Evolutionary conservation across 2,797 vertebrate species (phyloP).

Genomic region (Lacerta viridis): DNA sequence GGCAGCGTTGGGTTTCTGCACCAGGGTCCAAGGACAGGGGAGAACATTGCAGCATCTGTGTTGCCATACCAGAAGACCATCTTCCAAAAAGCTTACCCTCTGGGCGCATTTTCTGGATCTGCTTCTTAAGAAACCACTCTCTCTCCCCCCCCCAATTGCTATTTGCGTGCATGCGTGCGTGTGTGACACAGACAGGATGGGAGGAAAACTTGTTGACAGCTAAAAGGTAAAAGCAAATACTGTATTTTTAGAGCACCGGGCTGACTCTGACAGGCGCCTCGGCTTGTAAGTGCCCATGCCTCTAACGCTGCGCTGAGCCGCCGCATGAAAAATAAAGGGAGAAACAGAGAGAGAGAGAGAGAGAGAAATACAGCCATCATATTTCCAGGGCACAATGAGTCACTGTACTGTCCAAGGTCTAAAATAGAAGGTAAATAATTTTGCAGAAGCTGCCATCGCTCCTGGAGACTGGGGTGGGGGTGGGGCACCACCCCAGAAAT

Average conservation of each 20-base stretch:
- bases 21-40: not conserved
- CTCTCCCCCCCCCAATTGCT: constrained; percentile 43
- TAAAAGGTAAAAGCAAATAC: constrained; percentile 74
- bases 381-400: constrained; percentile 82
- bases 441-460: constrained; percentile 68
- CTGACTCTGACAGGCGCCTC: constrained; percentile 68
- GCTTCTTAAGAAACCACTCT: constrained; percentile 50
- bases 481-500: not conserved
- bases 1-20: not conserved
- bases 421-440: constrained; percentile 80
- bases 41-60: rapidly evolving
- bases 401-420: constrained; percentile 78
- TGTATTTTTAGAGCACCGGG: constrained; percentile 79
- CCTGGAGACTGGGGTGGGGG: constrained; percentile 41
- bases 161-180: constrained; percentile 31
- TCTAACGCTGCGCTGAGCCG: constrained; percentile 74
- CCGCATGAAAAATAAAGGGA: constrained; percentile 66
- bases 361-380: constrained; percentile 76
- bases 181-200: constrained; percentile 31
- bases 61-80: rapidly evolving
- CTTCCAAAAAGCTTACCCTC: not conserved
- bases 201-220: constrained; percentile 75
- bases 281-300: constrained; percentile 77
- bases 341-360: constrained; percentile 49
- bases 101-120: constrained; percentile 8